Evolutionary conservation across 2,113 vertebrate genomes (phyloP), one percentile per base, ranked within the genome.

Genomic region (Capreolus pygargus): DNA sequence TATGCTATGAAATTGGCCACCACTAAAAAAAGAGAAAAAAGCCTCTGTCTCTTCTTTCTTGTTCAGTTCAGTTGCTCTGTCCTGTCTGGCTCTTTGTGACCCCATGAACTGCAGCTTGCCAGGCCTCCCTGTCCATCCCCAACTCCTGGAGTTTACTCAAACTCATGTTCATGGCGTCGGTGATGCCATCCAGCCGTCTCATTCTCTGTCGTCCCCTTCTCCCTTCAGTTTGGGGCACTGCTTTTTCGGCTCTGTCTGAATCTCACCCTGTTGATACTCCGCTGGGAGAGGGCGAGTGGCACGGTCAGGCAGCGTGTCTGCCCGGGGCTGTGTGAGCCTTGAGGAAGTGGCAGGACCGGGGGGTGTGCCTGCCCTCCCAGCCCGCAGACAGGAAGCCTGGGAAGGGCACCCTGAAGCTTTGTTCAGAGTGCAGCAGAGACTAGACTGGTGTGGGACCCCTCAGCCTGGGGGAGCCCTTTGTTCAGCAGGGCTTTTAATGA

Each of bases 401-500:
- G 36, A 57, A 64, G 78, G 92, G 74, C 83, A 54, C 45, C 1
- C 30, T 57, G 3, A 52, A n/a, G 33, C 33, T 74, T 27, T 43
- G 43, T n/a, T 83, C 82, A 45, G 27, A 76, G 28, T 36, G 11
- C 0, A 36, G 12, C 14, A 7, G 30, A 19, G 12, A 3, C 30
- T 3, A 79, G 23, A 27, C 67, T 52, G 60, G n/a, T 79, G 61
- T 74, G 70, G 45, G 36, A 36, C n/a, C 25, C 10, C n/a, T 6
- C 30, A n/a, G 33, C 16, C 25, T 5, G 3, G 52, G 76, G 84
- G 92, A 74, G 30, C 10, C 57, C 70, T 96, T 81, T 54, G 79
- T 90, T 87, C 14, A 60, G 57, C 70, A 76, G 16, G 79, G 70
- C 16, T 94, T 89, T 91, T 95, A 28, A n/a, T 89, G 76, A 64